These are phyloP conservation scores for Calameuta idolon DNA, from an alignment of 2,888 invertebrate species.

Conservation along the genomic window DNA sequence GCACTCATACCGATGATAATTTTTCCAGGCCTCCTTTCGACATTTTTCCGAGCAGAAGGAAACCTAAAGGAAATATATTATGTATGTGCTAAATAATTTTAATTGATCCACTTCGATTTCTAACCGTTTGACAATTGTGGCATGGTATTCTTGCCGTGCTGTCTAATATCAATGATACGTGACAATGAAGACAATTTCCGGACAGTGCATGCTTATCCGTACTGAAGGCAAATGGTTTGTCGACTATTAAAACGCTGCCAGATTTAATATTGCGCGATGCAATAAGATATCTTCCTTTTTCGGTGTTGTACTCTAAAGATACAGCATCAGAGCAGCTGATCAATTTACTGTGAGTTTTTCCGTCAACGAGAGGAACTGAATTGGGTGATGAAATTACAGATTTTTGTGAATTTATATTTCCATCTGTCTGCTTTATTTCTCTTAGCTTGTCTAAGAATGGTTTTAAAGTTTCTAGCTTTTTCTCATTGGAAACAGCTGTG, in stretches of 20 bases:
- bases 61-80: slow-evolving; percentile 48
- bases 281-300: slow-evolving; percentile 65
- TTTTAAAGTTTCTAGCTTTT: slow-evolving; percentile 31
- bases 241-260: slow-evolving; percentile 60
- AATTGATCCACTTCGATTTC: slow-evolving; percentile 12
- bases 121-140: slow-evolving; percentile 54
- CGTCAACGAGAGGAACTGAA: slow-evolving; percentile 38
- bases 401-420: neutral
- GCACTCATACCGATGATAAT: slow-evolving; percentile 65
- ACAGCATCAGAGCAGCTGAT: slow-evolving; percentile 54
- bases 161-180: slow-evolving; percentile 43
- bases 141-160: slow-evolving; percentile 52
- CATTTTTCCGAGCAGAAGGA: slow-evolving; percentile 64
- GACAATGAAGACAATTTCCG: slow-evolving; percentile 60
- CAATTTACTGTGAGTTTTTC: slow-evolving; percentile 44
- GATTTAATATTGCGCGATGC: slow-evolving; percentile 63
- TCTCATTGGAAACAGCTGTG: slow-evolving; percentile 19
- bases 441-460: slow-evolving; percentile 22
- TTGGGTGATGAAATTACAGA: neutral
- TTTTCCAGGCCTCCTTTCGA: slow-evolving; percentile 52
- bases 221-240: slow-evolving; percentile 55
- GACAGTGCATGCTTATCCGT: slow-evolving; percentile 49
- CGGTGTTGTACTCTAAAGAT: slow-evolving; percentile 37
- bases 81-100: neutral
- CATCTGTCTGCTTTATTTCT: slow-evolving; percentile 3